Percentiles rank a stretch among this genome's conserved stretches.
Conservation (phyloP, 2,888 invertebrate species). For the Sthenelais limicola region DNA sequence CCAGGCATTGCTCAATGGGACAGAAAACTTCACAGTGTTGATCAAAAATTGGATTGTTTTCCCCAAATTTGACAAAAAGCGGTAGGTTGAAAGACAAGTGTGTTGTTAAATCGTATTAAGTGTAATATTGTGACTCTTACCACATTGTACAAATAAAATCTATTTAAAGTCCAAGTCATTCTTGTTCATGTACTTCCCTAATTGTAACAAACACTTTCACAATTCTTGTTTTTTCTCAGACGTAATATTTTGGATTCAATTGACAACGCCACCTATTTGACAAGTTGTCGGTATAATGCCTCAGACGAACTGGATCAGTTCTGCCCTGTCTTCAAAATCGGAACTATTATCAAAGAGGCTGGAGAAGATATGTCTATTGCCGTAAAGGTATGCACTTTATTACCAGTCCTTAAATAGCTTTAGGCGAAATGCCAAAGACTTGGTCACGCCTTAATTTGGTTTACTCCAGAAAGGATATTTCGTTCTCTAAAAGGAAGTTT, state of each 20-base stretch:
- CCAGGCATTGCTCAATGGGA: conserved; percentile 55
- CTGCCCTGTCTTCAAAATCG: conserved; percentile 69
- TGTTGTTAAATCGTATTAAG: background rate
- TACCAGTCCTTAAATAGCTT: too few species aligned
- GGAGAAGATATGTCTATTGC: conserved; percentile 61
- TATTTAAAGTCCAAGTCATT: too few species aligned
- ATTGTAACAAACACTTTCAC: background rate
- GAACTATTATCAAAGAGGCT: conserved; percentile 59
- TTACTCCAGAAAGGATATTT: too few species aligned
- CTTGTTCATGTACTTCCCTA: too few species aligned
- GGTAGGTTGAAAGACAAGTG: conserved; percentile 55
- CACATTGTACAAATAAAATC: too few species aligned
- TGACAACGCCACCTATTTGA: conserved; percentile 57
- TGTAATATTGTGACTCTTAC: too few species aligned
- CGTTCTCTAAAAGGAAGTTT: too few species aligned
- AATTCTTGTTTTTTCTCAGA: conserved; percentile 51
- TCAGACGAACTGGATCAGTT: conserved; percentile 56
- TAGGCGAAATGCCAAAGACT: too few species aligned
- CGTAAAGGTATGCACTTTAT: conserved; percentile 56
- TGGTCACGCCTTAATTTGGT: too few species aligned
- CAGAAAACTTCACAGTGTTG: conserved; percentile 72
- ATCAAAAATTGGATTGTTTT: conserved; percentile 74
- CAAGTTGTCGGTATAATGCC: conserved; percentile 60
- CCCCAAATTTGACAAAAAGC: conserved; percentile 69
- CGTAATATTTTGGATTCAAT: conserved; percentile 64